Base-by-base conservation (phyloP, 1,140 invertebrate genomes). In the Lepidostoma basale region DNA sequence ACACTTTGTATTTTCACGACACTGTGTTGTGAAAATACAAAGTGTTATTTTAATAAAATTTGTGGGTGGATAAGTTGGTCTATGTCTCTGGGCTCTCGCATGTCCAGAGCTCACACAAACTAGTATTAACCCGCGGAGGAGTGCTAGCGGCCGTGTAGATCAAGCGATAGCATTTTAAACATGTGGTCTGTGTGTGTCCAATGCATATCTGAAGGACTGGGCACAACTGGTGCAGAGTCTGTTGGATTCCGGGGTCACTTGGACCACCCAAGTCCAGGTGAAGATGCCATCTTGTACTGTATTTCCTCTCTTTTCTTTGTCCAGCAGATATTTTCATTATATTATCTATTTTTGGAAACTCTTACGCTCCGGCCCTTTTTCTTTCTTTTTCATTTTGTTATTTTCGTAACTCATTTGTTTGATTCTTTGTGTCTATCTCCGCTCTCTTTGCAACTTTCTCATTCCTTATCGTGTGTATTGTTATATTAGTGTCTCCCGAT, bases 201-300 rank as follows among this genome's bases (percentile, higher is more conserved):
- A 78, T 81, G 77, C 79, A 77, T 18, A 60, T 81, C 78, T 80
- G 78, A 83, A 88, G 90, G 90, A 91, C 84, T 91, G 89, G 89
- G 88, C 87, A 81, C 88, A 90, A 85, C 83, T 91, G 85, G 88
- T 90, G 79, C 89, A 90, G 83, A 89, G 88, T 81, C 88, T 91
- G 78, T 85, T 90, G 83, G 89, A 90, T 83, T 88, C 88, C 76
- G 89, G 88, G 82, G 88, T 85, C 80, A 85, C 85, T 75, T 89
- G 89, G 88, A 89, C 87, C 82, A 87, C 88, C 76, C 87, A 90
- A 84, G 87, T 90, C 79, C 88, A 90, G 87, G 88, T 90, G 85
- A 87, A 82, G 78, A 78, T 63, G 18, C 16, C 47, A 74, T 75
- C 68, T 49, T 54, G 44, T 65, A 63, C 26, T 60, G 40, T 36